Evolutionary conservation across 2,797 vertebrate species (phyloP), one percentile per base, ranked within the genome.

Genomic region (Gymnoscopelus microlampas): DNA sequence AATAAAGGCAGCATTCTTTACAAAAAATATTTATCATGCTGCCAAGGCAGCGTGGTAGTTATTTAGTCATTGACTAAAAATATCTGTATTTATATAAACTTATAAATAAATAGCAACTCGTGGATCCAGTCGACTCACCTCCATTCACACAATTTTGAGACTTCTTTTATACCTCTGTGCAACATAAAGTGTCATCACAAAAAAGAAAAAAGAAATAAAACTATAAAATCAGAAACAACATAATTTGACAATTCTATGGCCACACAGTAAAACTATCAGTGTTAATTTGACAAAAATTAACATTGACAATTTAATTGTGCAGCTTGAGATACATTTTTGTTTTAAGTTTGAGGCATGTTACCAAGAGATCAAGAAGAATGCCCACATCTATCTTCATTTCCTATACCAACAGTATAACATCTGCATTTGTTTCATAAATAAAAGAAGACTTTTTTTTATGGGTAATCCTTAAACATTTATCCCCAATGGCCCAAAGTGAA

Each of bases 51-150:
- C 96, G 94, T 94, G 90, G 88, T 95, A 95, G 95, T 95, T 92
- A 96, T 97, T 93, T 97, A 97, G 97, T 98, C 96, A 97, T 92
- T 95, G 97, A 99, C 97, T 97, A 97, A 97, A 95, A 96, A 94
- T 94, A 96, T 95, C 95, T 95, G 94, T 94, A 93, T 93, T 92
- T 90, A 93, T 96, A 97, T 95, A 96, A 96, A 94, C 92, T 89
- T 91, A 92, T 87, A 93, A 97, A 98, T 99, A 99, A 98, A 97
- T 96, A 98, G 84, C 87, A 92, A 92, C 88, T 87, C 89, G 91
- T 91, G 90, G 94, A 93, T 92, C 89, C 90, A 76, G 64, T 71
- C 64, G 12, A 11, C 48, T 14, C 48, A 13, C 49, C 68, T 64
- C 73, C 88, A 85, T 82, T 89, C 89, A 88, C 76, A 85, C 85